A percentile compares a stretch with the other conserved stretches of the same genome.
These are phyloP conservation scores for Notothenia rossii DNA, from an alignment of 2,113 vertebrate species.

Conservation along the genomic window DNA sequence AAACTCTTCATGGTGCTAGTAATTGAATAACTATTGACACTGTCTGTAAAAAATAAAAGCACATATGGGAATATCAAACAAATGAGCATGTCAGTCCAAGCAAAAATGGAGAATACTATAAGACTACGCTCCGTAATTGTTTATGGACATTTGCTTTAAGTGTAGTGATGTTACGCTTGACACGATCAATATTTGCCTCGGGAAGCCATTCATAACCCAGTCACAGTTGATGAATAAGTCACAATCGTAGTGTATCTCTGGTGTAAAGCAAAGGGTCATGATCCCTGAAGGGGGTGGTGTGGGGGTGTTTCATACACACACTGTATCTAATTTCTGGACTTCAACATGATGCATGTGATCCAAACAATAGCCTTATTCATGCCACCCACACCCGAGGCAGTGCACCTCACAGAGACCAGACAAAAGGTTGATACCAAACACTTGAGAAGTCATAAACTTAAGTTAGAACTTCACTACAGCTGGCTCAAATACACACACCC, in stretches of 20 bases:
- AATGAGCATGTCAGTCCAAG: conserved; percentile 71
- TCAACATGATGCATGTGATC: conserved; percentile 55
- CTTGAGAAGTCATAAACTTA: conserved; percentile 11
- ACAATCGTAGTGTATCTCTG: conserved; percentile 50
- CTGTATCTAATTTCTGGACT: conserved; percentile 30
- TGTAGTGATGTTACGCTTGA: conserved; percentile 70
- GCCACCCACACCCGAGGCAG: background rate
- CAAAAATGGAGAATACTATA: conserved; percentile 64
- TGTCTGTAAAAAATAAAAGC: conserved; percentile 59
- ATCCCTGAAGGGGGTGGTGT: conserved; percentile 42
- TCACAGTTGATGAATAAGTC: conserved; percentile 76
- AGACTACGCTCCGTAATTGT: conserved; percentile 67
- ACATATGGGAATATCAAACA: conserved; percentile 77
- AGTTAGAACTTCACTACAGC: conserved; percentile 11
- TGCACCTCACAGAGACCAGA: background rate
- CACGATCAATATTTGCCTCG: conserved; percentile 83
- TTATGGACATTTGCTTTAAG: conserved; percentile 84
- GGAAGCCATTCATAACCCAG: conserved; percentile 79
- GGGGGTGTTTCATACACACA: conserved; percentile 12
- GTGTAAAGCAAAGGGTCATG: conserved; percentile 66
- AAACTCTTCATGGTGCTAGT: conserved; percentile 20
- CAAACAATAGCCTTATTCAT: conserved; percentile 48
- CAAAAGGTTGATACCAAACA: conserved; percentile 22
- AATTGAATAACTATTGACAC: conserved; percentile 64
- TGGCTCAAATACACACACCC: background rate